Conservation (phyloP, 92 coral and sea anemone species). For the Bergia puertoricense region DNA sequence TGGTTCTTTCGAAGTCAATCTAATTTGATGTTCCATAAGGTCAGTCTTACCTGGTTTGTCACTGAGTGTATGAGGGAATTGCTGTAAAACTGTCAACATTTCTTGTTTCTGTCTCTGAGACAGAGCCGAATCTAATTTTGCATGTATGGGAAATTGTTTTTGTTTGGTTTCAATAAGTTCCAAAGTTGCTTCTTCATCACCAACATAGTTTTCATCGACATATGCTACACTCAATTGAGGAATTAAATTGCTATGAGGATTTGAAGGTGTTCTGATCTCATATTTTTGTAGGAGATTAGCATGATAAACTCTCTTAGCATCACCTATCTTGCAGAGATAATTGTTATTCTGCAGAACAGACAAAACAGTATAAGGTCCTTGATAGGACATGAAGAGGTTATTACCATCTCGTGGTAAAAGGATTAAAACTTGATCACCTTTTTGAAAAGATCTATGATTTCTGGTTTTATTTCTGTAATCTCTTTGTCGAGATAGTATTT, state of each 20-base stretch:
- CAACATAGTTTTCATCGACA: constrained; percentile 18
- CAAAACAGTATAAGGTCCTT: constrained; percentile 25
- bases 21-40: constrained; percentile 28
- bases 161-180: constrained; percentile 13
- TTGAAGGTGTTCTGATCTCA: constrained; percentile 18
- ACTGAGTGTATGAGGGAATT: constrained; percentile 3
- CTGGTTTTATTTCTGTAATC: constrained; percentile 17
- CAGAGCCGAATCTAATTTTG: constrained; percentile 7
- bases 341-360: constrained; percentile 13
- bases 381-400: constrained; percentile 22
- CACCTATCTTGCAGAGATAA: constrained; percentile 26
- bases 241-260: constrained; percentile 17
- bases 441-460: constrained; percentile 21
- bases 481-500: constrained; percentile 17
- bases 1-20: constrained; percentile 15
- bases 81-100: constrained; percentile 6
- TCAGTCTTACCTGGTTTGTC: constrained; percentile 37
- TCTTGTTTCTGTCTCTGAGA: constrained; percentile 12
- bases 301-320: constrained; percentile 28
- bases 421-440: constrained; percentile 20
- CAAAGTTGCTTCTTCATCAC: constrained; percentile 18
- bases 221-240: constrained; percentile 18
- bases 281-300: constrained; percentile 29
- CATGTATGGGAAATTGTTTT: constrained; percentile 17
- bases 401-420: constrained; percentile 23